These are phyloP conservation scores for Drosophila merina DNA, from an alignment of 2,888 invertebrate genomes.

Conservation along the genomic window DNA sequence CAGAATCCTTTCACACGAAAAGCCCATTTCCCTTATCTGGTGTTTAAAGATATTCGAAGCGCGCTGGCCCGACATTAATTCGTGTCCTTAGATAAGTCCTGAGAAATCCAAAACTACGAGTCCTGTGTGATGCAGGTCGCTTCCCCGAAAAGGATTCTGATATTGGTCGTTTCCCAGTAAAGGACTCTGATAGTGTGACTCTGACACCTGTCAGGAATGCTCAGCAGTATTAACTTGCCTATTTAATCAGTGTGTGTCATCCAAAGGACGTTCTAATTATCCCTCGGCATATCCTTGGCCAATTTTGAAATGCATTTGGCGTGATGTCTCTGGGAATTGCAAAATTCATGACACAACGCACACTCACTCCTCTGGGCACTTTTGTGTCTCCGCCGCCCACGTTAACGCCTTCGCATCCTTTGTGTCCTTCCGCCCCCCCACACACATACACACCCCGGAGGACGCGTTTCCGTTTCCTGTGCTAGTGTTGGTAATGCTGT, in stretches of 20 bases:
- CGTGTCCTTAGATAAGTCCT: not conserved
- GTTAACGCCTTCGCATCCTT: not conserved
- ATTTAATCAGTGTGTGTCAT: constrained; percentile 18
- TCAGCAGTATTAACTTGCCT: constrained; percentile 33
- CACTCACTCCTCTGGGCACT: not conserved
- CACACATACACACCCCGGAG: not conserved
- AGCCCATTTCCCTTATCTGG: not conserved
- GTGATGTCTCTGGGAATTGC: not conserved
- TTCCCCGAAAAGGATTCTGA: constrained; percentile 13
- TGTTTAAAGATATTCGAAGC: constrained; percentile 1
- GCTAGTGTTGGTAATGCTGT: constrained; percentile 33
- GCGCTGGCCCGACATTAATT: constrained; percentile 21
- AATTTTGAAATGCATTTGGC: constrained; percentile 1
- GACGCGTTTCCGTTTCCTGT: constrained; percentile 60
- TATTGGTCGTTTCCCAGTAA: constrained; percentile 3
- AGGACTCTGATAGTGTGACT: constrained; percentile 27
- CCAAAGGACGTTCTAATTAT: constrained; percentile 19
- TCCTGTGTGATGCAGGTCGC: not conserved
- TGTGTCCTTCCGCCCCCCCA: not conserved
- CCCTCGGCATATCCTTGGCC: not conserved
- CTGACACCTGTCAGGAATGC: constrained; percentile 65
- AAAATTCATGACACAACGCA: constrained; percentile 1
- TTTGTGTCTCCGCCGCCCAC: not conserved
- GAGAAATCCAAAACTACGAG: not conserved
- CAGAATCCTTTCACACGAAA: no score